Base-by-base conservation (phyloP, 2,888 invertebrate species). In the Aspidiotus destructor region DNA sequence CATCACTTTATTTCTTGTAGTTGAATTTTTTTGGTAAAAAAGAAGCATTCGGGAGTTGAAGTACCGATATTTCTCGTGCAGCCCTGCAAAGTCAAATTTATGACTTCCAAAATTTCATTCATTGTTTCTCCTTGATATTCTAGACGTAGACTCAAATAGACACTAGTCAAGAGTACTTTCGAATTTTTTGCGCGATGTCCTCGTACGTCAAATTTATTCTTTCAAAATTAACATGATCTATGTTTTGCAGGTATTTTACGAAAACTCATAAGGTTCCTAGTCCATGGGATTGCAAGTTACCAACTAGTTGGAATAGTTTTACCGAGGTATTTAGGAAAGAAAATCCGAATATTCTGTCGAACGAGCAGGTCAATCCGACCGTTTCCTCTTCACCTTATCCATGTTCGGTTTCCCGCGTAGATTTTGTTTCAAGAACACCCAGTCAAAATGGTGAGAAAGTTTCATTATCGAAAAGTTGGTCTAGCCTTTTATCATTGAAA, bases 221-320 rank as follows among this genome's bases (percentile, higher is more conserved):
- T 61, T 28, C 41, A 60, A 57, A 57, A 44, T 15, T 40, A 16
- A 41, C n/a, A 13, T 44, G 55, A 42, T 44, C 55, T 42, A 44
- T 41, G 68, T 62, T 76, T 76, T 57, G n/a, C 53, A 73, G 73
- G 73, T 84, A 83, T 74, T 84, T 84, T 74, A 81, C 80, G 9
- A 80, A 82, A 70, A 76, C 75, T 72, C 79, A 82, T 77, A 82
- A 84, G 62, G 80, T 83, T 74, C 83, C 84, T 16, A 84, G 84
- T 75, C 84, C 84, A 9, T 77, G 81, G 75, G 81, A 76, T 44
- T 28, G 28, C 41, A 67, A 52, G 52, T 67, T 67, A 67, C 67
- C 67, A 9, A 67, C 67, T 8, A 58, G 60, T 16, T 67, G 67
- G 67, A 41, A 52, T 58, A 48, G 28, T 67, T 67, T 67, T 40